Conservation (phyloP, 2,113 vertebrate species). For the Nerophis ophidion region DNA sequence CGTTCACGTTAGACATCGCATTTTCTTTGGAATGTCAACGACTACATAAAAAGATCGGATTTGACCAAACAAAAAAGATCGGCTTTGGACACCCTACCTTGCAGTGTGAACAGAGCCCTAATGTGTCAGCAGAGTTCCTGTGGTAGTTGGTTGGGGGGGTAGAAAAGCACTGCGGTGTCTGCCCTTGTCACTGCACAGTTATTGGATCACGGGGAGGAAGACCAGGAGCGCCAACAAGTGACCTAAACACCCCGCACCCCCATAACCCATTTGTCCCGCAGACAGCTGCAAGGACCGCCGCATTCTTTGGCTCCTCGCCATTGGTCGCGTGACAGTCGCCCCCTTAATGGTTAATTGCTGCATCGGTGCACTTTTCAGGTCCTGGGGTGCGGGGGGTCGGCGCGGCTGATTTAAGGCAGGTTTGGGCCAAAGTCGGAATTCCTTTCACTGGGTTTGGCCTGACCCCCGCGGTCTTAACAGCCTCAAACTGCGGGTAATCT, state of each 20-base stretch:
- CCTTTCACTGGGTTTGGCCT: conserved; percentile 6
- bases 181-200: conserved; percentile 53
- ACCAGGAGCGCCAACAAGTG: conserved; percentile 8
- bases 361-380: conserved; percentile 1
- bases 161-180: conserved; percentile 66
- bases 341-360: conserved; percentile 4
- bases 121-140: no score
- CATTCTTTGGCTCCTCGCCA: conserved; percentile 34
- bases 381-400: not conserved
- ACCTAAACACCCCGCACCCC: not conserved
- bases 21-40: no score
- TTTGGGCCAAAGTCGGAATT: conserved; percentile 16
- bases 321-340: not conserved
- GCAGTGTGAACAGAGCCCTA: no score
- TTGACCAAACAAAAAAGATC: no score
- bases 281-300: conserved; percentile 50
- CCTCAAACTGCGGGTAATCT: conserved; percentile 41
- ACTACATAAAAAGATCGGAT: no score
- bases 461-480: conserved; percentile 12
- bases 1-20: no score
- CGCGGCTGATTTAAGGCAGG: conserved; percentile 16
- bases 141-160: conserved; percentile 29
- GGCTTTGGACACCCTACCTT: no score
- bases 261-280: conserved; percentile 41
- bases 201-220: no score